Evolutionary conservation across 2,113 vertebrate species (phyloP).

Genomic region (Thoracochromis brauschi): DNA sequence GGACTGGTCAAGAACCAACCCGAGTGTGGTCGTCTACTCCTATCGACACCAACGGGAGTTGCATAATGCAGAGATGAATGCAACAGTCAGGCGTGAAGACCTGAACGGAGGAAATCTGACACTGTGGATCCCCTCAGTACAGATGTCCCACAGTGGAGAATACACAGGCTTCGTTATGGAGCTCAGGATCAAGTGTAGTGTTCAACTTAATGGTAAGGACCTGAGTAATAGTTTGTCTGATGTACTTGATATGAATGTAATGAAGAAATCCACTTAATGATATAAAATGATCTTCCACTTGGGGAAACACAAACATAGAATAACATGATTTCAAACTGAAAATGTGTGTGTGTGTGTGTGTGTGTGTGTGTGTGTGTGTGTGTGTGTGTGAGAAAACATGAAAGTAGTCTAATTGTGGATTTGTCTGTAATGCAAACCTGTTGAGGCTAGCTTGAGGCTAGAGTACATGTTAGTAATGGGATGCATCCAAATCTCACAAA

Average conservation of each 20-base stretch:
- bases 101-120: background rate
- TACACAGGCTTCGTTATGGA: background rate
- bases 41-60: fast-evolving
- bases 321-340: background rate
- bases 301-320: background rate
- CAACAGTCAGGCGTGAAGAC: background rate
- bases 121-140: background rate
- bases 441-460: background rate
- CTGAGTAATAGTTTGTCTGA: fast-evolving
- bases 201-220: background rate
- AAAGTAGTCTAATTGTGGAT: background rate
- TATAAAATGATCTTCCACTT: background rate
- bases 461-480: background rate
- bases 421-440: background rate
- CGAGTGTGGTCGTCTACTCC: fast-evolving
- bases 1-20: background rate
- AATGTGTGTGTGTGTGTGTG: background rate
- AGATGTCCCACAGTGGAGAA: background rate
- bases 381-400: background rate
- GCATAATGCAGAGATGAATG: fast-evolving
- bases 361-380: background rate
- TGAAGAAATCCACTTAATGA: background rate
- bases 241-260: background rate
- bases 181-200: background rate
- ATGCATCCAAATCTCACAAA: background rate